Evolutionary conservation across 2,113 vertebrate species (phyloP), one percentile per base, ranked within the genome.

Genomic region (Lamprologus callipterus): DNA sequence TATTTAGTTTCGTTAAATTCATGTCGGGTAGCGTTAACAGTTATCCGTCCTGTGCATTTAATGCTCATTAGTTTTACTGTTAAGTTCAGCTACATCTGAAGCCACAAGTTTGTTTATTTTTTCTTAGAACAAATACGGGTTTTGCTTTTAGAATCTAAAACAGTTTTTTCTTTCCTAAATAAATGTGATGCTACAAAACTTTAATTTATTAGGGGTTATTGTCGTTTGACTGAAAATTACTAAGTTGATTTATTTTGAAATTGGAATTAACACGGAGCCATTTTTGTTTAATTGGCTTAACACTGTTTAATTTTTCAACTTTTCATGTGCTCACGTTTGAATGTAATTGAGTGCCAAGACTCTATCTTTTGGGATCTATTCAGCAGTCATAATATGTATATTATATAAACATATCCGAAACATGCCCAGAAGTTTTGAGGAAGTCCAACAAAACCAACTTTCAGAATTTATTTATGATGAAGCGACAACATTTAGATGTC

Each of bases 11-110:
- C 1, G 6, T 19, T 28, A 0, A 75, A 75, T 75, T 75, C 10
- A 49, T 12, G 45, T 78, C 0, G 11, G 45, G 10, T 33, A 33
- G 9, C 13, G 73, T 78, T 78, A 78, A 51, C 45, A 49, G 26
- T 51, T 17, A 51, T 49, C 10, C 10, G 1, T 49, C 70, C 26
- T 78, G 10, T 49, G 26, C 16, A 31, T 78, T 78, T 12, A 12
- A 78, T 51, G 26, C 45, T 78, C 26, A 33, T 33, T 78, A n/a
- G 9, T 49, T 78, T 31, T 78, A 8, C 70, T 78, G 26, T 78
- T 31, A 78, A 4, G 0, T 31, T n/a, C 70, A 49, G 70, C 14
- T 31, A 47, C 16, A 49, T 47, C 70, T 28, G 9, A 75, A 49
- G 16, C 42, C 45, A 51, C 45, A 19, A 6, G 45, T 33, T 51